Evolutionary conservation across 2,113 vertebrate species (phyloP).

Genomic region (Corythornis madagascariensis): DNA sequence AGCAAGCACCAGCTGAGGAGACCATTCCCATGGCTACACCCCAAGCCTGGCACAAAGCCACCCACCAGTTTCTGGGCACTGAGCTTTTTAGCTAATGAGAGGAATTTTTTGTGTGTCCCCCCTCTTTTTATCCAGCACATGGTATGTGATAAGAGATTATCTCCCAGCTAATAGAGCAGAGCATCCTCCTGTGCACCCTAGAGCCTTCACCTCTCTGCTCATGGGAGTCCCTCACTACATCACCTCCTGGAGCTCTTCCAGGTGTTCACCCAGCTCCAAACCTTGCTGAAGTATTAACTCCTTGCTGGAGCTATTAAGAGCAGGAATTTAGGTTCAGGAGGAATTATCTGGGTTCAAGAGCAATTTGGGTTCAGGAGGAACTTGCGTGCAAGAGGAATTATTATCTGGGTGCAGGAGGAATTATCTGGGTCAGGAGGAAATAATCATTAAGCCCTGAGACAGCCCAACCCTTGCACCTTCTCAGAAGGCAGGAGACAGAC

Average conservation of each 20-base stretch:
- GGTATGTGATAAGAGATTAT: accelerated
- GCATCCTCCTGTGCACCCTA: background rate
- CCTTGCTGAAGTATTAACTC: too few species aligned
- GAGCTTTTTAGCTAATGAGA: background rate
- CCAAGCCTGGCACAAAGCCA: background rate
- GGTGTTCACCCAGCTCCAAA: background rate
- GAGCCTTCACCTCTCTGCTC: background rate
- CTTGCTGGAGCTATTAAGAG: too few species aligned
- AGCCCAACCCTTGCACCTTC: background rate
- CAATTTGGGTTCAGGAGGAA: too few species aligned
- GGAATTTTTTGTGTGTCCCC: background rate
- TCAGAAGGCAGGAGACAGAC: background rate
- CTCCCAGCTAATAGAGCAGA: background rate
- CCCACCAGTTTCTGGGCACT: background rate
- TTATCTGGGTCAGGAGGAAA: too few species aligned
- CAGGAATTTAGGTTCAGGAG: background rate
- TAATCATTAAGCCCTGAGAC: too few species aligned
- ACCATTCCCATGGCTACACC: background rate
- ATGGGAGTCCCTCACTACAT: background rate
- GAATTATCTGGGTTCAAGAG: too few species aligned
- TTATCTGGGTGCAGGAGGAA: too few species aligned
- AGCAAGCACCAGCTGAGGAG: background rate
- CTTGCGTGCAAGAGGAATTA: too few species aligned
- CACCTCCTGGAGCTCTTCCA: background rate
- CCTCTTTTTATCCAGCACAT: background rate